Evolutionary conservation across 2,888 invertebrate genomes (phyloP).

Genomic region (Venustoraphidia nigricollis): DNA sequence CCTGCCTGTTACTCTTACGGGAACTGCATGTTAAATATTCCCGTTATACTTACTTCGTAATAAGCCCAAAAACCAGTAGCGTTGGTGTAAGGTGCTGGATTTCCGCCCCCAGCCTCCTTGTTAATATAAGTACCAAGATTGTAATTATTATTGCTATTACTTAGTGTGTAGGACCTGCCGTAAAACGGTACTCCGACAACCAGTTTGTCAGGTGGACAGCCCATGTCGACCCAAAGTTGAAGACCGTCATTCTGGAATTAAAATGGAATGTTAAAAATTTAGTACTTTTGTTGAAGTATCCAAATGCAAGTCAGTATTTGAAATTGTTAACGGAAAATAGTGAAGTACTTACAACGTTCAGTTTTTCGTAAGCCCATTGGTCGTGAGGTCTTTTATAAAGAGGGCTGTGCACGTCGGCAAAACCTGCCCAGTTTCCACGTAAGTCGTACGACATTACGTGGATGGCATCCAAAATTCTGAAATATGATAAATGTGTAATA

Average conservation of each 20-base stretch:
- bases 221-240: slow-evolving; percentile 75
- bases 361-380: slow-evolving; percentile 76
- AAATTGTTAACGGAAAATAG: not conserved
- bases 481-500: slow-evolving; percentile 11
- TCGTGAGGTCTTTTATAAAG: slow-evolving; percentile 74
- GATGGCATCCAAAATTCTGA: slow-evolving; percentile 58
- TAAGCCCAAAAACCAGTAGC: slow-evolving; percentile 79
- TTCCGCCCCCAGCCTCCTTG: slow-evolving; percentile 79
- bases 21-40: not conserved
- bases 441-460: slow-evolving; percentile 80
- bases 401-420: slow-evolving; percentile 79
- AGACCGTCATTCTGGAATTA: slow-evolving; percentile 66
- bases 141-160: slow-evolving; percentile 69
- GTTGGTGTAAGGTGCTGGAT: slow-evolving; percentile 70
- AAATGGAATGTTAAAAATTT: not conserved
- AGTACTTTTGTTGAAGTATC: not conserved
- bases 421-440: slow-evolving; percentile 81
- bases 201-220: slow-evolving; percentile 73
- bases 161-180: slow-evolving; percentile 70
- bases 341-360: slow-evolving; percentile 61
- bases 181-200: slow-evolving; percentile 84
- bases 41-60: slow-evolving; percentile 46
- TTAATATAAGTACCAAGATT: slow-evolving; percentile 75
- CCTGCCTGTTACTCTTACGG: too few relatives aligned
- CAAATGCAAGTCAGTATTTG: not conserved